Percentiles rank a stretch among this genome's conserved stretches.
Conservation (phyloP, 2,113 vertebrate genomes). For the Psephotus haematonotus region DNA sequence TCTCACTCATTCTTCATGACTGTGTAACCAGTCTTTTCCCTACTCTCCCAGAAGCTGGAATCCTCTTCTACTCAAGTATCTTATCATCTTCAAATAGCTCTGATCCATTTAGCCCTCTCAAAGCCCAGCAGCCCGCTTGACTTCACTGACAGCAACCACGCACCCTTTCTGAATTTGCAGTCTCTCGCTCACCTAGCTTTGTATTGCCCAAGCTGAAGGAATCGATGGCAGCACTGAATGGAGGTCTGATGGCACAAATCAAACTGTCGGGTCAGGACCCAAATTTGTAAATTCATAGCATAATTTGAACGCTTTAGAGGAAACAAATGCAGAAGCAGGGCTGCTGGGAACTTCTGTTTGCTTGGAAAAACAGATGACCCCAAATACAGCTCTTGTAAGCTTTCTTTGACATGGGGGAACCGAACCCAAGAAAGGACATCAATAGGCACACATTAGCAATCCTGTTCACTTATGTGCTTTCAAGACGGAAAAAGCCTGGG, state of each 20-base stretch:
- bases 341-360: not conserved
- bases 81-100: not conserved
- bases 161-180: not conserved
- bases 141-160: not conserved
- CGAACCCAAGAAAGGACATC: not conserved
- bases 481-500: not conserved
- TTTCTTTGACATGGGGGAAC: not conserved
- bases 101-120: not conserved
- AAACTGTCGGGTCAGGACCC: not conserved
- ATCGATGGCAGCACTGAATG: not conserved
- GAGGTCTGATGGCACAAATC: not conserved
- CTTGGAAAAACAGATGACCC: not conserved
- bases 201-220: not conserved
- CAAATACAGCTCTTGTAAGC: not conserved
- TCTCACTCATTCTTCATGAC: not conserved
- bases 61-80: not conserved
- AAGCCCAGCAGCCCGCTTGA: not conserved
- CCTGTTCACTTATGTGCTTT: not conserved
- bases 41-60: not conserved
- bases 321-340: not conserved
- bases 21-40: accelerated
- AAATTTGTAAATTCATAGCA: not conserved
- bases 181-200: not conserved
- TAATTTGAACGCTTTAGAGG: not conserved
- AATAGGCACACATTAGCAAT: not conserved